Conservation (phyloP, 2,888 invertebrate genomes). For the Petrolisthes cinctipes region DNA sequence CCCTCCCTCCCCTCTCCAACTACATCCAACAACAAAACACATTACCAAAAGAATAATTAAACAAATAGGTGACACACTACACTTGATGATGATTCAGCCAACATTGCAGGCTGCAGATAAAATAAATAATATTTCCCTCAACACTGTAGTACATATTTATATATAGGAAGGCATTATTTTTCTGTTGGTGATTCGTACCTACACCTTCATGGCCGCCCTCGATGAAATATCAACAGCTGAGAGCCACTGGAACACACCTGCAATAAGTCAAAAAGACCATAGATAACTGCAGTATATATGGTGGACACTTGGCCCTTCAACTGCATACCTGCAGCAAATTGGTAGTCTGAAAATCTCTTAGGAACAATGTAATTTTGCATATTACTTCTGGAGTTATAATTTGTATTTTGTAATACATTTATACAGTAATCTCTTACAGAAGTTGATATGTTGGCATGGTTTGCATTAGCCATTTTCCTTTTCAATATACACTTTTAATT, state of each 20-base stretch:
- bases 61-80: neutral
- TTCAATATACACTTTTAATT: neutral
- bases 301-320: slow-evolving; percentile 48
- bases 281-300: slow-evolving; percentile 63
- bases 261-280: slow-evolving; percentile 65
- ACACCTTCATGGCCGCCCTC: slow-evolving; percentile 61
- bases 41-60: neutral
- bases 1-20: neutral
- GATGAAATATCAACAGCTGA: slow-evolving; percentile 63
- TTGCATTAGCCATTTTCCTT: neutral
- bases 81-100: neutral
- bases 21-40: neutral
- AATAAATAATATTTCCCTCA: neutral
- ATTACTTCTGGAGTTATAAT: neutral
- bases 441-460: too few relatives aligned
- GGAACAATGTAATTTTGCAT: neutral
- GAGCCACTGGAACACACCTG: slow-evolving; percentile 64
- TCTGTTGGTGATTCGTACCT: slow-evolving; percentile 63
- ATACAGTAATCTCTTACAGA: too few relatives aligned
- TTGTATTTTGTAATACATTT: too few relatives aligned
- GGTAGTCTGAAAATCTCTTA: neutral
- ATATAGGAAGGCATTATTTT: slow-evolving; percentile 20
- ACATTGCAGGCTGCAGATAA: neutral
- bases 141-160: neutral
- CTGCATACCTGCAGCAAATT: slow-evolving; percentile 55